phyloP scores from a whole-genome alignment of 1,140 invertebrate genomes.

The Thaumatotibia leucotreta region DNA sequence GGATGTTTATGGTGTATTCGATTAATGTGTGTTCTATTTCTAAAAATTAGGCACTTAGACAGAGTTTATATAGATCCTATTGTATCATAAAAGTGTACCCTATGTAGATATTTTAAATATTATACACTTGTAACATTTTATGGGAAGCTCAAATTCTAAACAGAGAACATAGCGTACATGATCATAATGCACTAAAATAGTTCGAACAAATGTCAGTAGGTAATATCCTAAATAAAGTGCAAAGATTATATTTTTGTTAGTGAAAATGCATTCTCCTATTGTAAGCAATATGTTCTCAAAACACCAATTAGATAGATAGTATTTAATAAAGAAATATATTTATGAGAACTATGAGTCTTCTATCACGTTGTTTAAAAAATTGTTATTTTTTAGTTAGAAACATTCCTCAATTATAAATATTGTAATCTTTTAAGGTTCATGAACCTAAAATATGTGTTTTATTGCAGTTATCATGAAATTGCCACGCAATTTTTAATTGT shows the following conservation, averaged over 20 bases:
- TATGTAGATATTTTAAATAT: constrained; percentile 13
- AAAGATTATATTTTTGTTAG: constrained; percentile 25
- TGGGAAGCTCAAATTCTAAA: constrained; percentile 56
- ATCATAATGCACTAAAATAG: constrained; percentile 13
- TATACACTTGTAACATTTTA: constrained; percentile 23
- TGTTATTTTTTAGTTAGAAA: constrained; percentile 12
- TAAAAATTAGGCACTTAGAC: neutral
- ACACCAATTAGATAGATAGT: constrained; percentile 34
- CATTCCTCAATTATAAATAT: too few relatives aligned
- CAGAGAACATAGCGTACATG: constrained; percentile 30
- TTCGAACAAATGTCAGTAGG: neutral
- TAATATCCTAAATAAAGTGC: constrained; percentile 14
- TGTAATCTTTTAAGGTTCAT: too few relatives aligned
- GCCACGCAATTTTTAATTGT: neutral
- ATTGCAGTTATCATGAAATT: neutral
- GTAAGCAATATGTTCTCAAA: constrained; percentile 13
- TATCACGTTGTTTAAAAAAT: neutral
- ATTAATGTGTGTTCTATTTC: constrained; percentile 6
- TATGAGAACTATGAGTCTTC: neutral
- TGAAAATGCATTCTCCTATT: constrained; percentile 13
- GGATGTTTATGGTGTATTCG: constrained; percentile 4
- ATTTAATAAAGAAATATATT: neutral
- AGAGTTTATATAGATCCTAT: constrained; percentile 4
- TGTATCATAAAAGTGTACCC: constrained; percentile 8
- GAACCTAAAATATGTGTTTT: too few relatives aligned